These are phyloP conservation scores for Drosophila teissieri DNA, from an alignment of 1,140 invertebrate species.

Conservation along the genomic window DNA sequence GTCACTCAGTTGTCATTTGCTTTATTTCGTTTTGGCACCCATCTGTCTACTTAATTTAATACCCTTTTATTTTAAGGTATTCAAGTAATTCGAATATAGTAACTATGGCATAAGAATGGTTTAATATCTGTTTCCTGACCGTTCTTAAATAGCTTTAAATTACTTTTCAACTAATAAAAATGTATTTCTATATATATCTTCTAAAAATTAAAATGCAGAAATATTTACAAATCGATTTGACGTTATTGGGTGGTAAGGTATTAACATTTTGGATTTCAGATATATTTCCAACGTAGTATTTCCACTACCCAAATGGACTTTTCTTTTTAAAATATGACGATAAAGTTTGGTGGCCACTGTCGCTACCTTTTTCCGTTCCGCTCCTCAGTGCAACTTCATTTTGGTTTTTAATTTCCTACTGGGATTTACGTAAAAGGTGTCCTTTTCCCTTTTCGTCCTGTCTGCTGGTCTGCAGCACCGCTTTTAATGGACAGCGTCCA, in stretches of 20 bases:
- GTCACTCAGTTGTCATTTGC: conserved; percentile 46
- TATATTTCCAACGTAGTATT: conserved; percentile 53
- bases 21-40: conserved; percentile 3
- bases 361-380: conserved; percentile 15
- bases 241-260: background rate
- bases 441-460: conserved; percentile 20
- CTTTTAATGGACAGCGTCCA: conserved; percentile 73
- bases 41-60: background rate
- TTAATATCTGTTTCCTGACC: too few relatives aligned
- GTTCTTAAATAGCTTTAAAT: too few relatives aligned
- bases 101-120: too few relatives aligned
- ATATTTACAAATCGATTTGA: too few relatives aligned
- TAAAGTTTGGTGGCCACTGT: conserved; percentile 55
- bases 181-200: too few relatives aligned
- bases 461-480: conserved; percentile 65
- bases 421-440: conserved; percentile 78
- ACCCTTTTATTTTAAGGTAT: background rate
- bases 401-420: conserved; percentile 82
- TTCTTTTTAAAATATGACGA: conserved; percentile 74
- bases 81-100: background rate
- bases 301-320: conserved; percentile 51
- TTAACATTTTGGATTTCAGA: background rate
- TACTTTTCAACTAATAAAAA: too few relatives aligned
- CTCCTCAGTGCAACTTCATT: conserved; percentile 70
- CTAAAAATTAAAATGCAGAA: too few relatives aligned